Base-by-base conservation (phyloP, 1,140 invertebrate species). In the Euura saliciscinereae region DNA sequence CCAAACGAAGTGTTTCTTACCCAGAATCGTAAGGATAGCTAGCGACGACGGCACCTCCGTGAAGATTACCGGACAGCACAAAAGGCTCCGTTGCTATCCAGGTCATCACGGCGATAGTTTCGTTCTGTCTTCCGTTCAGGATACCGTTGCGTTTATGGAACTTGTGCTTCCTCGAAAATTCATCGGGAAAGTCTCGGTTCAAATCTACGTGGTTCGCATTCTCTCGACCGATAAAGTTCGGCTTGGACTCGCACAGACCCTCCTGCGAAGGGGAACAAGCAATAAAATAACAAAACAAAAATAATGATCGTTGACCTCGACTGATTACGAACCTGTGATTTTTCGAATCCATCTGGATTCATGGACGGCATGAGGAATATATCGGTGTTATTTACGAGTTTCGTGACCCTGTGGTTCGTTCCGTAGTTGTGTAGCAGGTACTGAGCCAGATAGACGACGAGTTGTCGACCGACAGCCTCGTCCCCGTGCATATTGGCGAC, bases 401-500 rank as follows among this genome's bases (percentile, higher is more conserved):
- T 88, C 0, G 91, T 92, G 13, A 96, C 87, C 65, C 94, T 88
- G 2, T 91, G 87, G 79, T 91, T 89, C 67, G 88, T 90, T 3
- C 90, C 91, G 84, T 95, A 95, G 80, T 94, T 94, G 1, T 85
- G 78, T n/a, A 98, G 86, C 28, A 99, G 86, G 88, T 98, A 95
- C 72, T 95, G 90, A 0, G 94, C 92, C 79, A 99, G 88, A 81
- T 93, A 94, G 11, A 99, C 88, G 65, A 98, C 87, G 72, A 99
- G 81, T 83, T 99, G 93, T 70, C 97, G 88, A 0, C 98, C 97
- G n/a, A 99, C 90, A 4, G 95, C 91, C 88, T 99, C 98, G 85
- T 99, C 98, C 1, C 98, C 98, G 83, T 99, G 98, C 96, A 99
- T 99, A 83, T 99, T 99, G 2, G 93, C 98, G 44, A 99, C 94